phyloP scores from a whole-genome alignment of 2,888 invertebrate species.

The Xestobium rufovillosum region DNA sequence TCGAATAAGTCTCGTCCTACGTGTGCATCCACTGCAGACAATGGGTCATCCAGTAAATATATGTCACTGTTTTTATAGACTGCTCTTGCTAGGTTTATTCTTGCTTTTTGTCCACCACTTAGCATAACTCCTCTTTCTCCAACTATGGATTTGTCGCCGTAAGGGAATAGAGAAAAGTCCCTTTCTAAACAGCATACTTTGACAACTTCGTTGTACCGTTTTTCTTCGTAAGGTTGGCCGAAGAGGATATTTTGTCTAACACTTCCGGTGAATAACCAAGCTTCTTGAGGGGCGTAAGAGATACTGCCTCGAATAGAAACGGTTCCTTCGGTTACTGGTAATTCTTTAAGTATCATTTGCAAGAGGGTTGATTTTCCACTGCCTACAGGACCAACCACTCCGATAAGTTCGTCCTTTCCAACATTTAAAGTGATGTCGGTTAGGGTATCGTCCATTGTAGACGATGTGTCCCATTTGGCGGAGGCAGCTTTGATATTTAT shows the following conservation, averaged over 20 bases:
- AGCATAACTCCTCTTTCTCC: slow-evolving; percentile 71
- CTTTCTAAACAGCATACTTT: slow-evolving; percentile 56
- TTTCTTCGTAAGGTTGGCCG: slow-evolving; percentile 54
- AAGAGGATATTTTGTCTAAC: slow-evolving; percentile 75
- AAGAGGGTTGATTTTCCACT: slow-evolving; percentile 62
- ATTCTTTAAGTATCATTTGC: slow-evolving; percentile 64
- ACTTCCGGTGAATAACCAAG: slow-evolving; percentile 68
- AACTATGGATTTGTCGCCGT: slow-evolving; percentile 66
- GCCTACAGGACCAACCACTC: slow-evolving; percentile 60
- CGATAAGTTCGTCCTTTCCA: slow-evolving; percentile 31
- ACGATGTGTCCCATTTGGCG: slow-evolving; percentile 27
- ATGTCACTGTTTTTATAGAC: slow-evolving; percentile 70
- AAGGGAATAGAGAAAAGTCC: slow-evolving; percentile 63
- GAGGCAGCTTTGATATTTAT: slow-evolving; percentile 27
- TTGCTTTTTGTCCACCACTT: slow-evolving; percentile 74
- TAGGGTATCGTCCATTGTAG: slow-evolving; percentile 24
- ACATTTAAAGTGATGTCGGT: slow-evolving; percentile 27
- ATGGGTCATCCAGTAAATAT: slow-evolving; percentile 72
- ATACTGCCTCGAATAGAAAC: slow-evolving; percentile 54
- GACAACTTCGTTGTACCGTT: slow-evolving; percentile 46
- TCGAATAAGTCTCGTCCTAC: slow-evolving; percentile 71
- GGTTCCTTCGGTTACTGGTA: slow-evolving; percentile 54
- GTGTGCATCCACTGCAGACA: slow-evolving; percentile 71
- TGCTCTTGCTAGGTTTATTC: slow-evolving; percentile 69
- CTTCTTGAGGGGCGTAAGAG: slow-evolving; percentile 72